Base-by-base conservation (phyloP, 2,888 invertebrate species). In the Lepidonotus clava region DNA sequence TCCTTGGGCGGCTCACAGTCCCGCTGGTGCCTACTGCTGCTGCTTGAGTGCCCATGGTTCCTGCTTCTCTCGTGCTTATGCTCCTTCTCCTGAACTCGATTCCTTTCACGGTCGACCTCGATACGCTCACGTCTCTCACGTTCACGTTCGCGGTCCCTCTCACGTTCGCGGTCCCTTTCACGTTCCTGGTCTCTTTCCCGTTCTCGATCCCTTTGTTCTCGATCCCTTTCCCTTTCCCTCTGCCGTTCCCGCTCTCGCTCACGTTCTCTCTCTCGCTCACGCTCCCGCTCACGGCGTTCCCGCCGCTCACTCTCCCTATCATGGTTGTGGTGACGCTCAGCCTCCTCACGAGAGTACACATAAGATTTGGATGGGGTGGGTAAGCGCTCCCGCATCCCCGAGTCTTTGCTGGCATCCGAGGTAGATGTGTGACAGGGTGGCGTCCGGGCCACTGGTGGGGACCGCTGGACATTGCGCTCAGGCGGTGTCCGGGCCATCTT, bases 371-470 rank as follows among this genome's bases (percentile, higher is more conserved):
- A 80, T 41, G 80, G 46, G 11, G 80, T 46, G 18, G 80, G 80
- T 46, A 80, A 41, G 28, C 80, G 46, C 41, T 80, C 80, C 34
- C 80, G 41, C 80, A 80, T 8, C 1, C 80, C 80, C 11, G 80
- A 80, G 80, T 80, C 80, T 28, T 80, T 80, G 28, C 24, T 80
- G 11, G 71, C 36, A 28, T 80, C 80, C 41, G 80, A 80, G 80
- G 80, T 80, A 80, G 80, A 80, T 41, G 80, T 24, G 28, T 80
- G 80, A 80, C 80, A 80, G 11, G 80, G 80, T 21, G 80, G 80
- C 11, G 80, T 80, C 5, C 80, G 80, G 2, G 46, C 41, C 28
- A 80, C 80, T 14, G 80, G 80, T 24, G 80, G 80, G 18, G 80
- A 80, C 32, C 80, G 80, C 80, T 80, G 80, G 6, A 80, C n/a